These are phyloP conservation scores for Octodon degus DNA, from an alignment of 2,113 vertebrate genomes.

Conservation along the genomic window DNA sequence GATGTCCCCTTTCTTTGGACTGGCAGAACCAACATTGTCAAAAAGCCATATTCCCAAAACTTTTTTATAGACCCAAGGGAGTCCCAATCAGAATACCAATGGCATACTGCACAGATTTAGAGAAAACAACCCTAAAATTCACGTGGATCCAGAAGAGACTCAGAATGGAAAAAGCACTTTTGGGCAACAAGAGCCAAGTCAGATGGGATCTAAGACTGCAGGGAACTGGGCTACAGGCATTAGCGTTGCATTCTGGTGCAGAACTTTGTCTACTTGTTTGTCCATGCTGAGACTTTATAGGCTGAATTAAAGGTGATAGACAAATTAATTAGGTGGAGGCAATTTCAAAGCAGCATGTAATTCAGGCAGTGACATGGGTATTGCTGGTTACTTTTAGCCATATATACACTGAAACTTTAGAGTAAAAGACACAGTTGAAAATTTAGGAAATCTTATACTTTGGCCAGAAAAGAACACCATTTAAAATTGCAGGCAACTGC, in stretches of 20 bases:
- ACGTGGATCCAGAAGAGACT: background rate
- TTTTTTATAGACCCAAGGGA: background rate
- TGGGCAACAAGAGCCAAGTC: background rate
- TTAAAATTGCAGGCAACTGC: background rate
- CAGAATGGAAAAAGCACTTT: background rate
- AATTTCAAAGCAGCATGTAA: background rate
- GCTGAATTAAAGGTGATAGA: background rate
- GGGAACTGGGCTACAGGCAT: background rate
- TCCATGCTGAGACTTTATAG: background rate
- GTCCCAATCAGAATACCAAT: background rate
- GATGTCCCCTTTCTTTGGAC: background rate
- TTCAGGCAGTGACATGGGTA: background rate
- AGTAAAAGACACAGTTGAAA: background rate
- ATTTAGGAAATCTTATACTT: background rate
- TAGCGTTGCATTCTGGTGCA: background rate
- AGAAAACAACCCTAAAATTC: background rate
- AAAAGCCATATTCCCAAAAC: background rate
- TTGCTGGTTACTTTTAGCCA: background rate
- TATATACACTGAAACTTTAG: background rate
- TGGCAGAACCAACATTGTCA: background rate
- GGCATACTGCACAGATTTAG: background rate
- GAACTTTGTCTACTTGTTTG: background rate
- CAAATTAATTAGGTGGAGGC: background rate
- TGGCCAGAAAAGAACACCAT: background rate
- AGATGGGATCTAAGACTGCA: background rate